Base-by-base conservation (phyloP, 2,888 invertebrate genomes). In the Lasioglossum zephyrum region DNA sequence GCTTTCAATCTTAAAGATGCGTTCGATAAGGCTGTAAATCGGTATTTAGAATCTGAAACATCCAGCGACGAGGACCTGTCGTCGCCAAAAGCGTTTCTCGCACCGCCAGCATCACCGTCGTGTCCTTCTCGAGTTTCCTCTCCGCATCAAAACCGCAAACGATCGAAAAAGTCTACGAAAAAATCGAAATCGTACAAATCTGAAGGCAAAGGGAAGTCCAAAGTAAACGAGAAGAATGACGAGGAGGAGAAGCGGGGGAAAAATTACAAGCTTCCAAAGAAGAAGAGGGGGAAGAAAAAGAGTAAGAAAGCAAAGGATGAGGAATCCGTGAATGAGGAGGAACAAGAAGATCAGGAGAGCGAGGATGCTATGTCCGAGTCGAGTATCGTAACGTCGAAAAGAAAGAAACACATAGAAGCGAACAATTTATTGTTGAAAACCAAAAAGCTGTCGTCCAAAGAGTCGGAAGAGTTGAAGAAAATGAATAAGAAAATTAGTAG, bases 1-100 rank as follows among this genome's bases (percentile, higher is more conserved):
- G 98, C 98, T 16, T 97, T 97, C 93, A 98, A 97, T 94, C 96
- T 98, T 81, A 97, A 97, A 94, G 96, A 97, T 90, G 98, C 97
- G 18, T 98, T 98, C 93, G 97, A 98, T 90, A 96, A 97, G 87
- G 97, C 98, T 22, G 97, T 98, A 5, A 97, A 97, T 93, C 97
- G 98, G 92, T 98, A 98, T 95, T 96, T 98, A 88, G 98, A 98
- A 94, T 97, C 97, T 91, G 96, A 97, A 88, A 97, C 97, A 16
- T 97, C 97, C 1, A 98, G 98, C 41, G 98, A 98, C 93, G 96
- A 96, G 83, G 96, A 96, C 57, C 87, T 92, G 36, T 81, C 92
- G 0, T 92, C 94, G 22, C 88, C 90, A 80, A 89, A 90, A 36
- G 85, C 92, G 91, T 53, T 85, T 36, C 72, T 72, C 9, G 87